Evolutionary conservation across 2,888 invertebrate species (phyloP).

Genomic region (Uropetala carovei): DNA sequence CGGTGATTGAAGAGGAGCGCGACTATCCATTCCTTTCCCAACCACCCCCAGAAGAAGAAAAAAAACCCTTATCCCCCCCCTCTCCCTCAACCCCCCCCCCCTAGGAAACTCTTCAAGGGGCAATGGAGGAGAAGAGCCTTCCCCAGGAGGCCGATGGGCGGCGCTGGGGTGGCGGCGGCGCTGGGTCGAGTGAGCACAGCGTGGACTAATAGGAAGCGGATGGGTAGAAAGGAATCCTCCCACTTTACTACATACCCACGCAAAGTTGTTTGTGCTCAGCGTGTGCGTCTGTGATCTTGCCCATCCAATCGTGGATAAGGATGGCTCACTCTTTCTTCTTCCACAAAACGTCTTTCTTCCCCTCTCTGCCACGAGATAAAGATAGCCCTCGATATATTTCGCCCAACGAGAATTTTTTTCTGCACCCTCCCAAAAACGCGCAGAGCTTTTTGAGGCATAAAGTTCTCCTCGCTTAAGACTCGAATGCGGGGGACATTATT

Average conservation of each 20-base stretch:
- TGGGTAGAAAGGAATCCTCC: background rate
- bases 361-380: background rate
- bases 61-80: background rate
- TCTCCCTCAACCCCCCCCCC: no score
- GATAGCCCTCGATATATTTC: background rate
- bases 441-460: no score
- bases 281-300: background rate
- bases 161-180: no score
- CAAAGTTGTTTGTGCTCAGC: conserved; percentile 18
- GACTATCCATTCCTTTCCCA: background rate
- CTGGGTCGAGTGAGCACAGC: no score
- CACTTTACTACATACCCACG: background rate
- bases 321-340: background rate
- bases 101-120: no score
- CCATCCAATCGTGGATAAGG: background rate
- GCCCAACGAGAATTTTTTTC: background rate
- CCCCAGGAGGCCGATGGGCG: no score
- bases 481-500: background rate
- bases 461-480: background rate
- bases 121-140: no score
- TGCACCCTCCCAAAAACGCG: no score
- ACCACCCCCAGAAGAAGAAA: background rate
- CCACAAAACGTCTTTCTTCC: background rate
- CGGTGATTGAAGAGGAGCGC: background rate
- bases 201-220: background rate